Evolutionary conservation across 1,140 invertebrate genomes (phyloP), one percentile per base, ranked within the genome.

Genomic region (Diorhabda sublineata): DNA sequence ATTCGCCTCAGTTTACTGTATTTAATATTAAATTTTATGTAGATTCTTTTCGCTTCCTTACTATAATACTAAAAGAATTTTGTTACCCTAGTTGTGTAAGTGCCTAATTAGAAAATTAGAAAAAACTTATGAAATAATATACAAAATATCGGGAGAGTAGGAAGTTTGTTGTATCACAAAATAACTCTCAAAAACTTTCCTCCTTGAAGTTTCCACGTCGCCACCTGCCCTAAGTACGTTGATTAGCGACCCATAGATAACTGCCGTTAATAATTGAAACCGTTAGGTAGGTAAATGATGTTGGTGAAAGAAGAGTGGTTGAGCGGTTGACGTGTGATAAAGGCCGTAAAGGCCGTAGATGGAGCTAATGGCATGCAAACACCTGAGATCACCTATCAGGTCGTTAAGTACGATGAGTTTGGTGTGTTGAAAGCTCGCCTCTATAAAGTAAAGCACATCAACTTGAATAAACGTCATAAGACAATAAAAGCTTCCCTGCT

Each of bases 281-380:
- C 45, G 58, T 58, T 43, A 68, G 61, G 56, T 67, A 45, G 45
- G 66, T 60, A 61, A 42, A 56, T 6, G 43, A 45, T 42, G 59
- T 43, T 43, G 8, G 44, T 58, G 52, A 60, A 60, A 61, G 65
- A 41, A 67, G 61, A 68, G 67, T 57, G 60, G 61, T 42, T 6
- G 47, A 52, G 47, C 47, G 47, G 47, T 59, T 57, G 67, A 68
- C 47, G 67, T 59, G 65, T 8, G 57, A 42, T 6, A 52, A 52
- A 52, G 4, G 67, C 42, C 56, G 64, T 58, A 44, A 62, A 62
- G 59, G 71, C 58, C 56, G 61, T 71, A 68, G 73, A 75, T 76
- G 75, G 75, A 69, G 75, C 68, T 76, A 76, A 76, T 76, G 75
- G 75, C 71, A 76, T 76, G 73, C 71, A 75, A 76, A 76, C 75